phyloP scores from a whole-genome alignment of 1,140 invertebrate genomes.

The Drosophila bocki region DNA sequence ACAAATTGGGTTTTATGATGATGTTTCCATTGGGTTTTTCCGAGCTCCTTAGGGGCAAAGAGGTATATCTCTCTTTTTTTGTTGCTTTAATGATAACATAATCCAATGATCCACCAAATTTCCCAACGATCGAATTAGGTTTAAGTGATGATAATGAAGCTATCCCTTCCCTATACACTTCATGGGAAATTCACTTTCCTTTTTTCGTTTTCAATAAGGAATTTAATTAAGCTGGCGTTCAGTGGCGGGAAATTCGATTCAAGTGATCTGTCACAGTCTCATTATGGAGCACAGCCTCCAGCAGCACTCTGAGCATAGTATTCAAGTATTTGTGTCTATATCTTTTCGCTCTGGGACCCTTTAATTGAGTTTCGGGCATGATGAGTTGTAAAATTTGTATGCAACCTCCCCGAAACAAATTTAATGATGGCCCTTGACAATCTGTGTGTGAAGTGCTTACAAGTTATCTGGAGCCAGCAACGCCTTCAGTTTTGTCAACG shows the following conservation, averaged over 20 bases:
- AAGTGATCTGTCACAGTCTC: conserved; percentile 48
- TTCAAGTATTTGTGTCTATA: neutral
- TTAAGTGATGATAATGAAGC: conserved; percentile 8
- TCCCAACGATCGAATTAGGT: conserved; percentile 10
- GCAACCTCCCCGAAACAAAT: conserved; percentile 47
- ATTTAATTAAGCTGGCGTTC: conserved; percentile 29
- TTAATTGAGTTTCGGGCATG: conserved; percentile 34
- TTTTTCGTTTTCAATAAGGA: conserved; percentile 15
- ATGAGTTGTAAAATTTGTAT: conserved; percentile 38
- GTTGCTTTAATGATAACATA: neutral
- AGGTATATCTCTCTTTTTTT: neutral
- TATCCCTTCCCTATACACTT: conserved; percentile 7
- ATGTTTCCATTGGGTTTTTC: neutral
- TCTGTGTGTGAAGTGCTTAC: conserved; percentile 5
- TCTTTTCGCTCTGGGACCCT: conserved; percentile 16
- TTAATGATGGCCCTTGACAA: conserved; percentile 26
- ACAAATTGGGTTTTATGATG: neutral
- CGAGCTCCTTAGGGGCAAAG: neutral
- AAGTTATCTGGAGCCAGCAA: conserved; percentile 35
- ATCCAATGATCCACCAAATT: conserved; percentile 8
- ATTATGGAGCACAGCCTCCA: conserved; percentile 26
- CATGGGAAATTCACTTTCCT: conserved; percentile 43
- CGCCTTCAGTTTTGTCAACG: conserved; percentile 57
- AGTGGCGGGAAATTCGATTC: conserved; percentile 23
- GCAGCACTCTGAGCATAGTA: neutral